phyloP scores from a whole-genome alignment of 2,113 vertebrate genomes.

The Ramphastos sulfuratus region DNA sequence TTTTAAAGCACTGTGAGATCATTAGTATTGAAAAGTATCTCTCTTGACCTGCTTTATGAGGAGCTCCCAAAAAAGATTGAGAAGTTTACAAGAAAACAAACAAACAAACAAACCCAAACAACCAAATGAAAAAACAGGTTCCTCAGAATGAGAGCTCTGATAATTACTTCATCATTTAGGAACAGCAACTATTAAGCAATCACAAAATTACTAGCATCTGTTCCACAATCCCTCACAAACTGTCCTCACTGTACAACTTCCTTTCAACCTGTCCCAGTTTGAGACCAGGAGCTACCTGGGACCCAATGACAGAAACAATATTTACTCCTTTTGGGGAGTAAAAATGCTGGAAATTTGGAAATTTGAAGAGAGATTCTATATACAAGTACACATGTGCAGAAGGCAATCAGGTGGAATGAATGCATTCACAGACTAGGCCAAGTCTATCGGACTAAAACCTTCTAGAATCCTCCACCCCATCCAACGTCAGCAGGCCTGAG shows the following conservation, averaged over 20 bases:
- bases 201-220: neutral
- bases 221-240: neutral
- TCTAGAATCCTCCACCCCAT: no score
- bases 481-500: no score
- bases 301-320: no score
- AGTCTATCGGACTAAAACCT: no score
- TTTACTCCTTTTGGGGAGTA: no score
- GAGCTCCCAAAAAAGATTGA: neutral
- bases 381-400: no score
- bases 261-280: neutral
- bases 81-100: neutral
- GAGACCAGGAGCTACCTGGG: no score
- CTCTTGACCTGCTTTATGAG: neutral
- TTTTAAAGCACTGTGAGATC: neutral
- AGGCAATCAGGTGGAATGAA: no score
- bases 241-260: accelerated
- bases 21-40: neutral
- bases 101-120: neutral
- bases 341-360: no score
- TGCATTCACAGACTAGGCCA: no score
- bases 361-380: no score
- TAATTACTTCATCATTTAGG: neutral
- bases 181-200: neutral
- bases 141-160: neutral
- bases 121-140: neutral